Conservation (phyloP, 2,113 vertebrate species). For the Rhinoptilus africanus region DNA sequence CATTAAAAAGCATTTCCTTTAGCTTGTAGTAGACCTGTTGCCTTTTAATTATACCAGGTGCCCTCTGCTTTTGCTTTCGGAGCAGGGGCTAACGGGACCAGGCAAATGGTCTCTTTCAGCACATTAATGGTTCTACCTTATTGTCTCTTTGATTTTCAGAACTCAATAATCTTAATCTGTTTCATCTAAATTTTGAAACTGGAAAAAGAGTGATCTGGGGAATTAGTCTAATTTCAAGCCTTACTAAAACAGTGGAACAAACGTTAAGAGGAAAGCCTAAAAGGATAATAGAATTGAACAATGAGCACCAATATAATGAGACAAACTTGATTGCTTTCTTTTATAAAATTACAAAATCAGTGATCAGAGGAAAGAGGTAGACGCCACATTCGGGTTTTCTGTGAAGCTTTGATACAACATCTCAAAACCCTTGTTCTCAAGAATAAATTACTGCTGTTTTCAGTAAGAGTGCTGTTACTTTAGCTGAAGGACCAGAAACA, state of each 20-base stretch:
- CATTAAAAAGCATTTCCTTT: background rate
- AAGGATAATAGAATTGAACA: constrained; percentile 48
- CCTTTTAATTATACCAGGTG: background rate
- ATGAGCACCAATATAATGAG: constrained; percentile 21
- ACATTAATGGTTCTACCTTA: background rate
- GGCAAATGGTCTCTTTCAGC: background rate
- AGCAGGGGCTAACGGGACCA: background rate
- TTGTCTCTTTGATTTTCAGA: constrained; percentile 41
- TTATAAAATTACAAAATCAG: constrained; percentile 33
- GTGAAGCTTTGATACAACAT: background rate
- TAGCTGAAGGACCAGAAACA: constrained; percentile 25
- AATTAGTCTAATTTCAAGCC: constrained; percentile 58
- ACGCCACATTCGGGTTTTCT: background rate
- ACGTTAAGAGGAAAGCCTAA: constrained; percentile 37
- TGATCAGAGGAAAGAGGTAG: constrained; percentile 27
- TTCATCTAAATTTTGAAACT: constrained; percentile 44
- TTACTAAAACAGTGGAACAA: constrained; percentile 51
- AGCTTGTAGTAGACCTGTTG: background rate
- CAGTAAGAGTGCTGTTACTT: background rate
- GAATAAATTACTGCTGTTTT: constrained; percentile 7
- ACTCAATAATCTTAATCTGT: constrained; percentile 37
- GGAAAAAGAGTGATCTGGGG: constrained; percentile 29
- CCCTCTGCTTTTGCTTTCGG: background rate
- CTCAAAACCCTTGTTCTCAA: background rate
- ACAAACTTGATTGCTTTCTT: constrained; percentile 49